A percentile compares a stretch with the other conserved stretches of the same genome.
Evolutionary conservation across 2,888 invertebrate species (phyloP).

Genomic region (Tipula lateralis): DNA sequence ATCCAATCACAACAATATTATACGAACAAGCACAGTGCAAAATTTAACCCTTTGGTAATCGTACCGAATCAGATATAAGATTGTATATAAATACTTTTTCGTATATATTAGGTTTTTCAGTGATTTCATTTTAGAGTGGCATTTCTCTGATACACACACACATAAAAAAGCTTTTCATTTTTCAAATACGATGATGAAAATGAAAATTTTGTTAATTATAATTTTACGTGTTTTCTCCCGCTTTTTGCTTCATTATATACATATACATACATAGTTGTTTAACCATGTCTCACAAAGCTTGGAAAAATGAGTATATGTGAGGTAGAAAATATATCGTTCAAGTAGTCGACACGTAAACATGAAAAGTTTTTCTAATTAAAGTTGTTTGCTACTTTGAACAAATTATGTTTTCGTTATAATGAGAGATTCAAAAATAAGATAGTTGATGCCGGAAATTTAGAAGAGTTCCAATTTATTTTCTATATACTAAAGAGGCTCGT

Average conservation of each 20-base stretch:
- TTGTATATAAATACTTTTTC: not conserved
- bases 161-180: not conserved
- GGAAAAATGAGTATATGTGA: not conserved
- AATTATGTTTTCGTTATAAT: not conserved
- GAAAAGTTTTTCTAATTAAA: slow-evolving; percentile 4
- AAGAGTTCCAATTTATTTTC: too few relatives aligned
- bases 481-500: too few relatives aligned
- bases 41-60: not conserved
- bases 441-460: not conserved
- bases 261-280: not conserved
- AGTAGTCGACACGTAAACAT: not conserved
- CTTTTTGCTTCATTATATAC: not conserved
- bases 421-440: not conserved
- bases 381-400: not conserved
- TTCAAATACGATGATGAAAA: not conserved
- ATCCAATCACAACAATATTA: not conserved
- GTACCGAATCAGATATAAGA: not conserved
- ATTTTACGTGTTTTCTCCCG: not conserved
- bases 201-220: slow-evolving; percentile 19
- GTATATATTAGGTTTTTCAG: not conserved
- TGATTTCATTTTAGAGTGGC: not conserved
- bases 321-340: not conserved
- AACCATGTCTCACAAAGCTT: not conserved
- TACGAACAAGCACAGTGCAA: not conserved
- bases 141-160: not conserved